Percentiles rank a stretch among this genome's conserved stretches.
Conservation (phyloP, 2,113 vertebrate genomes). For the Cyrtonyx montezumae region DNA sequence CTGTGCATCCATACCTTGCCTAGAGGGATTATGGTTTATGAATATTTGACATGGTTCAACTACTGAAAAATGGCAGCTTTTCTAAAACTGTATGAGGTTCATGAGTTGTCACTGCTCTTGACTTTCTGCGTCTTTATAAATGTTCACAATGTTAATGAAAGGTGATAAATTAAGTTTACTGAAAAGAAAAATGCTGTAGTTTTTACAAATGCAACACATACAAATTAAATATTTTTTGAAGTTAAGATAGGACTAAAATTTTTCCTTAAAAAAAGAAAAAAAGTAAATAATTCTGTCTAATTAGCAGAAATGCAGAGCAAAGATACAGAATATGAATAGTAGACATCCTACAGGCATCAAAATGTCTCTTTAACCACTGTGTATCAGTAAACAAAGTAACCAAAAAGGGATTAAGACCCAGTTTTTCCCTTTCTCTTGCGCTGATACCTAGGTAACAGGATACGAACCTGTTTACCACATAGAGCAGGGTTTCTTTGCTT, state of each 20-base stretch:
- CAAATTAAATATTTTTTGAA: neutral
- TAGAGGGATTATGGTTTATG: neutral
- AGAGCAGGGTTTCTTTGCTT: conserved; percentile 36
- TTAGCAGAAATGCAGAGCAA: neutral
- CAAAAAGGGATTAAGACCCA: neutral
- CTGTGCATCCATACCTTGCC: neutral
- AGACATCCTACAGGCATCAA: neutral
- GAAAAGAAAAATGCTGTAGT: neutral
- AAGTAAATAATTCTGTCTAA: neutral
- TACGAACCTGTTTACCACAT: conserved; percentile 48
- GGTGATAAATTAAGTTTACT: neutral
- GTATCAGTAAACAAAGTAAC: neutral
- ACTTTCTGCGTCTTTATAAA: neutral
- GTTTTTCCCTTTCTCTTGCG: conserved; percentile 32
- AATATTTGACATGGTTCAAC: neutral
- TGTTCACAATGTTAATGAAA: neutral
- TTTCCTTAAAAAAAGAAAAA: neutral
- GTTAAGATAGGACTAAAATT: neutral
- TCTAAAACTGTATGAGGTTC: neutral
- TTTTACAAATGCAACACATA: neutral
- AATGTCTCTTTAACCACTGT: neutral
- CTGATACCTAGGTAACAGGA: neutral
- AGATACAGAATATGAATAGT: neutral
- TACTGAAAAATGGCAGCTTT: neutral
- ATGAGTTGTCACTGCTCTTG: neutral